Evolutionary conservation across 2,113 vertebrate species (phyloP).

Genomic region (Lamprotornis superbus): DNA sequence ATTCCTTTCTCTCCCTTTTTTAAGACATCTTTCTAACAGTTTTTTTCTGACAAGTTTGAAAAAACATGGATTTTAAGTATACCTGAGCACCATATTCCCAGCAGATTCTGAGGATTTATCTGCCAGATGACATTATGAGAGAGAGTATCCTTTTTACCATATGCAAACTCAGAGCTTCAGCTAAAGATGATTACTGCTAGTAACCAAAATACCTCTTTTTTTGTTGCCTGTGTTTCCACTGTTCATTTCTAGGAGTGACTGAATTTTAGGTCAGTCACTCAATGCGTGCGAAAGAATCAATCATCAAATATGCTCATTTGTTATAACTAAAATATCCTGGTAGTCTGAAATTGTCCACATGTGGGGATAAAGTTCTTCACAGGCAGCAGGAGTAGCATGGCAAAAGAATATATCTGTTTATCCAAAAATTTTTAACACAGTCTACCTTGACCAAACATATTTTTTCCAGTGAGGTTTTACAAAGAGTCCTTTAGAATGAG

Average conservation of each 20-base stretch:
- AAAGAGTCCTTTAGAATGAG: background rate
- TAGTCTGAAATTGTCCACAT: background rate
- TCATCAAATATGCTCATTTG: background rate
- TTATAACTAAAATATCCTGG: background rate
- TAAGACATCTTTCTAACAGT: background rate
- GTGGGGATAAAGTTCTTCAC: background rate
- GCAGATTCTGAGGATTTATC: background rate
- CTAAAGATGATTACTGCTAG: background rate
- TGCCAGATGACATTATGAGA: background rate
- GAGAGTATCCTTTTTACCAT: background rate
- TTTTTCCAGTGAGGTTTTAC: background rate
- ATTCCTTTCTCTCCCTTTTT: background rate
- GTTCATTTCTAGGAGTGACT: background rate
- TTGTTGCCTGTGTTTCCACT: background rate
- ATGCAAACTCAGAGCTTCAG: background rate
- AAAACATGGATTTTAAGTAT: background rate
- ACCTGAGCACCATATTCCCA: background rate
- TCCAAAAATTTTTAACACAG: background rate
- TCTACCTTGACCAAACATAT: background rate
- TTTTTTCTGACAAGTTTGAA: background rate
- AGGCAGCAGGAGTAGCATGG: background rate
- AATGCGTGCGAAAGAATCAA: background rate
- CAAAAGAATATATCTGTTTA: background rate
- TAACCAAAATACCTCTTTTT: background rate
- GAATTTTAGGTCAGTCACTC: background rate